Conservation (phyloP, 2,113 vertebrate genomes). For the Thymallus thymallus region DNA sequence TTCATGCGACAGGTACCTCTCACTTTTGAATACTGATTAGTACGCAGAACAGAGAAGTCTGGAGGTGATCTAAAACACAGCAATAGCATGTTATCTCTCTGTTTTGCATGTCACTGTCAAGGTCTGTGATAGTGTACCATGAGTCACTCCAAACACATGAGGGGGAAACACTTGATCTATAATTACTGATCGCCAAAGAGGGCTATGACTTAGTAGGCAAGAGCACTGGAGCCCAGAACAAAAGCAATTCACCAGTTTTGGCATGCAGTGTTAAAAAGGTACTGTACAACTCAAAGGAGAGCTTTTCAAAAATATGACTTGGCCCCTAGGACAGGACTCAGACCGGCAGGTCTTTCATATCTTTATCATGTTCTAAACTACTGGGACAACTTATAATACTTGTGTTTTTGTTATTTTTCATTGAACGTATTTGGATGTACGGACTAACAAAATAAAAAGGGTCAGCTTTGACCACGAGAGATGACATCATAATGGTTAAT, state of each 20-base stretch:
- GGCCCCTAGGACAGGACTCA: constrained; percentile 22
- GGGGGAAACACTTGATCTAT: constrained; percentile 44
- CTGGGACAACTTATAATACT: constrained; percentile 10
- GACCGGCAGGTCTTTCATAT: constrained; percentile 12
- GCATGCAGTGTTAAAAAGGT: constrained; percentile 47
- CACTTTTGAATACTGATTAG: too few relatives aligned
- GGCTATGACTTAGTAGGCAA: constrained; percentile 41
- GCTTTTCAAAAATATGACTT: constrained; percentile 27
- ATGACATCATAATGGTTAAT: constrained; percentile 54
- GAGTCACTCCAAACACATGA: constrained; percentile 65
- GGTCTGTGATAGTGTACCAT: constrained; percentile 60
- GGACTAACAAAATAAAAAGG: constrained; percentile 14
- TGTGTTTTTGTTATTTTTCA: neutral
- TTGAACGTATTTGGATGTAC: neutral
- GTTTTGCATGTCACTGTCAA: constrained; percentile 47
- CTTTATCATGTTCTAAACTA: neutral
- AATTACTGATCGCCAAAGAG: constrained; percentile 52
- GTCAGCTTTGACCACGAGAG: constrained; percentile 34
- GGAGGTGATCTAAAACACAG: constrained; percentile 13
- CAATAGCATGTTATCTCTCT: constrained; percentile 31
- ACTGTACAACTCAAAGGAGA: constrained; percentile 32
- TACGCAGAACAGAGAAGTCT: neutral
- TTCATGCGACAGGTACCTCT: too few relatives aligned
- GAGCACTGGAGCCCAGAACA: constrained; percentile 48
- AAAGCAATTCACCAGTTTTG: constrained; percentile 60